phyloP scores from a whole-genome alignment of 2,888 invertebrate genomes.

The Lasioglossum zephyrum region DNA sequence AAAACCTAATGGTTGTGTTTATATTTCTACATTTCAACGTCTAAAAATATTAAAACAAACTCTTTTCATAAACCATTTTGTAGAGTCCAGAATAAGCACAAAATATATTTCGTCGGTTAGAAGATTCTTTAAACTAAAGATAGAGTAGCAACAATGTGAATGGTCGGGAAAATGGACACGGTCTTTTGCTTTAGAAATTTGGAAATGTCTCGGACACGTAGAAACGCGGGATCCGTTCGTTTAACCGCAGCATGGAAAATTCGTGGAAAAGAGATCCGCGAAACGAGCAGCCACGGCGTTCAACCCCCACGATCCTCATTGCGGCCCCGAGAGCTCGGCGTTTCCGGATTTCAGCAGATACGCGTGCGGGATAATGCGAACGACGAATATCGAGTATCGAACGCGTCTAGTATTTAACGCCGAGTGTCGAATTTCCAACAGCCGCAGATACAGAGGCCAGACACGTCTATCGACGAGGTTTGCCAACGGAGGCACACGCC shows the following conservation, averaged over 20 bases:
- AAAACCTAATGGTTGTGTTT: too few species aligned
- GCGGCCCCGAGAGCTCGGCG: not conserved
- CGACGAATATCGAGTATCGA: conserved; percentile 64
- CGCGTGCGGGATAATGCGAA: conserved; percentile 31
- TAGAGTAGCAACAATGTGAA: not conserved
- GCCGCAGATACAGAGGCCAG: conserved; percentile 37
- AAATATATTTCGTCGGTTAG: not conserved
- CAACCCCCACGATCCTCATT: not conserved
- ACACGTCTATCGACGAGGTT: conserved; percentile 15
- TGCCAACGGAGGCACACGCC: conserved; percentile 7
- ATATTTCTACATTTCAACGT: too few species aligned
- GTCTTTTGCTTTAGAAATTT: not conserved
- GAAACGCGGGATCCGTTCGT: not conserved
- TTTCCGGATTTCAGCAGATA: conserved; percentile 31
- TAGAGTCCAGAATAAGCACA: not conserved
- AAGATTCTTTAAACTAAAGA: not conserved
- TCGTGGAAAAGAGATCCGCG: not conserved
- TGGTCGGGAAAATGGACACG: not conserved
- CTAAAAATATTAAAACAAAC: not conserved
- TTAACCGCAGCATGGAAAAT: not conserved
- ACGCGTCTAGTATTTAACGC: conserved; percentile 58
- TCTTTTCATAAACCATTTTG: not conserved
- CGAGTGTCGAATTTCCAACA: conserved; percentile 59
- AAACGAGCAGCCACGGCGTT: not conserved
- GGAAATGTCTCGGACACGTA: not conserved